A percentile compares a stretch with the other conserved stretches of the same genome.
These are phyloP conservation scores for Koerneria pararmatus DNA, from an alignment of 2,888 invertebrate species.

Conservation along the genomic window DNA sequence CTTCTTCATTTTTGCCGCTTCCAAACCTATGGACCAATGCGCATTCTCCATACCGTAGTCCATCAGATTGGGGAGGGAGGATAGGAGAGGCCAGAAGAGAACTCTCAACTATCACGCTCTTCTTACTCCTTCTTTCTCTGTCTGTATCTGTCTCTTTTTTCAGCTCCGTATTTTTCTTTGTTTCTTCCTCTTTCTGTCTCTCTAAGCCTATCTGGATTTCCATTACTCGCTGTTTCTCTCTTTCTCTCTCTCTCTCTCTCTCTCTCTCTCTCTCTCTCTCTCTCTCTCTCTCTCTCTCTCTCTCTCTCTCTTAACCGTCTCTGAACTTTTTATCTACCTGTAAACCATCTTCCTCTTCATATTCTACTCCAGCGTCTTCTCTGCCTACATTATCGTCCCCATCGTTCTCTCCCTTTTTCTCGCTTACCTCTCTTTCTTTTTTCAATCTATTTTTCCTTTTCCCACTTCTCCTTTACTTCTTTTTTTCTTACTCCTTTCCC, in stretches of 20 bases:
- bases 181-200: too few species aligned
- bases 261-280: not conserved
- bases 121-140: too few species aligned
- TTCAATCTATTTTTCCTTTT: conserved; percentile 16
- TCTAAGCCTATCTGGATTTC: too few species aligned
- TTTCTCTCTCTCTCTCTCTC: not conserved
- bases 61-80: too few species aligned
- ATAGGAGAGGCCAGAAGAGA: too few species aligned
- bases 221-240: not conserved
- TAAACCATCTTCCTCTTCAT: not conserved
- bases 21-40: too few species aligned
- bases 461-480: conserved; percentile 4
- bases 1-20: too few species aligned
- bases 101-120: too few species aligned
- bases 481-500: conserved; percentile 8
- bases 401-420: conserved; percentile 6
- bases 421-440: conserved; percentile 7
- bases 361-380: not conserved
- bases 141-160: too few species aligned
- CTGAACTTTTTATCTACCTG: not conserved
- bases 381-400: not conserved
- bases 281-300: not conserved
- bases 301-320: not conserved
- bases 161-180: too few species aligned
- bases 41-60: too few species aligned